phyloP scores from a whole-genome alignment of 2,797 vertebrate species.

The Triplophysa yarkandensis region DNA sequence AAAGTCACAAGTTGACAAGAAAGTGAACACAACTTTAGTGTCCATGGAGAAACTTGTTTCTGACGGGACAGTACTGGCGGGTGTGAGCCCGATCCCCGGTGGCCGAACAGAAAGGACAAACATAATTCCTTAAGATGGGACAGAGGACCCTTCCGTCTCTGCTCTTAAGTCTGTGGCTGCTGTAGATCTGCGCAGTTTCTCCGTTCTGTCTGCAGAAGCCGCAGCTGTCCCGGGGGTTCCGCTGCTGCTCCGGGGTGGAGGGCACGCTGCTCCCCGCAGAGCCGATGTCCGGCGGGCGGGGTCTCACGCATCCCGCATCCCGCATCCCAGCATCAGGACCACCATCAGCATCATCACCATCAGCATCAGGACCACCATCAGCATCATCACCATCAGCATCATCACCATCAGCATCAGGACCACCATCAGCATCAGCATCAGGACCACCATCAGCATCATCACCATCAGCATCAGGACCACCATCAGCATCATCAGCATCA shows the following conservation, averaged over 20 bases:
- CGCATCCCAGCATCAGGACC: neutral
- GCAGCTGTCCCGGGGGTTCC: constrained; percentile 58
- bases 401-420: too few relatives aligned
- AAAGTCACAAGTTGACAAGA: neutral
- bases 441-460: too few relatives aligned
- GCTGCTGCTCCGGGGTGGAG: neutral
- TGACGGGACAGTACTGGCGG: constrained; percentile 77
- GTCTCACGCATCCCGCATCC: neutral
- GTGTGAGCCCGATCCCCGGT: constrained; percentile 84
- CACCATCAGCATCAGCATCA: too few relatives aligned
- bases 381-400: too few relatives aligned
- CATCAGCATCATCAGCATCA: too few relatives aligned
- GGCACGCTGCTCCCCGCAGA: constrained; percentile 18
- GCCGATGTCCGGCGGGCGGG: fast-evolving
- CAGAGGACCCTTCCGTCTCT: constrained; percentile 75
- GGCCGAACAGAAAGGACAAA: constrained; percentile 78
- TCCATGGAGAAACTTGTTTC: neutral
- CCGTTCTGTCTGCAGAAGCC: constrained; percentile 86
- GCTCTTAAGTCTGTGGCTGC: constrained; percentile 76
- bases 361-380: too few relatives aligned
- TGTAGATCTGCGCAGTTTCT: constrained; percentile 74
- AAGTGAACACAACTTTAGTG: neutral
- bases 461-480: too few relatives aligned
- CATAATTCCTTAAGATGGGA: constrained; percentile 81
- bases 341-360: too few relatives aligned